Conservation (phyloP, 2,113 vertebrate species). For the Scolopax mira region DNA sequence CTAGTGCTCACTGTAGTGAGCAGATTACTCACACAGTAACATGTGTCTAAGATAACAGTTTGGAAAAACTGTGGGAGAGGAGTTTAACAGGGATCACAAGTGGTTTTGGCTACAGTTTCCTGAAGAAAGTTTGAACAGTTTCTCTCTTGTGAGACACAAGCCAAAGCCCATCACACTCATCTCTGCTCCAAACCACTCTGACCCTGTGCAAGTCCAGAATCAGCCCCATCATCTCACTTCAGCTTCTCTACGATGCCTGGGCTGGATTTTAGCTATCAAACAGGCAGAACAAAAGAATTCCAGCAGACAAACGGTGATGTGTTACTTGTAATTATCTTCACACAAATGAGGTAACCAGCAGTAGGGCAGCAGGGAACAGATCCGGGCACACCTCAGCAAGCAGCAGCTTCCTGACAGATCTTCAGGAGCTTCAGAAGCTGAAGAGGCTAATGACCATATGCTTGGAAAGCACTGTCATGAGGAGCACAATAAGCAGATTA, state of each 20-base stretch:
- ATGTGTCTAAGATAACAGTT: neutral
- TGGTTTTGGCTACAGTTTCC: neutral
- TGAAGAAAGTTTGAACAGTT: neutral
- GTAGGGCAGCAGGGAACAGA: neutral
- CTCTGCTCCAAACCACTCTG: neutral
- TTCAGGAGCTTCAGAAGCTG: neutral
- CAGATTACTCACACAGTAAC: accelerated
- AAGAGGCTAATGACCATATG: neutral
- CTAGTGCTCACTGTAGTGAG: too few relatives aligned
- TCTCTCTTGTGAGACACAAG: neutral
- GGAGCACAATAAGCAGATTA: neutral
- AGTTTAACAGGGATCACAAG: neutral
- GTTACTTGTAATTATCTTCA: neutral
- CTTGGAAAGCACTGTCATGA: neutral
- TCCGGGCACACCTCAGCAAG: neutral
- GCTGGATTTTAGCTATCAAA: neutral
- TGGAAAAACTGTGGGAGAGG: neutral
- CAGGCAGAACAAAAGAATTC: neutral
- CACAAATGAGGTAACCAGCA: neutral
- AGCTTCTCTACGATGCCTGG: neutral
- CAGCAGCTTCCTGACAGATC: neutral
- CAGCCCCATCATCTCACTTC: neutral
- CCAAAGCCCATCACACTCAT: neutral
- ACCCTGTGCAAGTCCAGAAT: neutral
- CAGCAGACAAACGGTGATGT: neutral